Percentiles rank a stretch among this genome's conserved stretches.
Conservation (phyloP, 2,888 invertebrate genomes). For the Diarsia mendica region DNA sequence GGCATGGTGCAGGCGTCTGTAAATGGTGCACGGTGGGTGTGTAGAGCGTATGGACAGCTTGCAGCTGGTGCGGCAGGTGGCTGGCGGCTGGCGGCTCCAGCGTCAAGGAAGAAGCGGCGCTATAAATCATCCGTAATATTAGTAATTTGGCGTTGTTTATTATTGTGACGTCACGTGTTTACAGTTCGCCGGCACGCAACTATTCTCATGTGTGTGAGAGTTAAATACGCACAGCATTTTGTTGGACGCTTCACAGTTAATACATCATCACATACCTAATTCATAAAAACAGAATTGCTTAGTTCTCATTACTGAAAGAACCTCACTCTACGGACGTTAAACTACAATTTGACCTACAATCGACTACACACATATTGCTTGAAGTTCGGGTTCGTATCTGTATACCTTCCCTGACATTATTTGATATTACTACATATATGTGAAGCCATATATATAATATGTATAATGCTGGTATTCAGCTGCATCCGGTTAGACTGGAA, state of each 20-base stretch:
- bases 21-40: not conserved
- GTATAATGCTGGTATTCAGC: no score
- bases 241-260: conserved; percentile 32
- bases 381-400: not conserved
- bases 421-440: no score
- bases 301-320: not conserved
- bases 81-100: conserved; percentile 21
- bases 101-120: conserved; percentile 43
- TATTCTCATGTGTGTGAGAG: conserved; percentile 58
- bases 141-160: conserved; percentile 67
- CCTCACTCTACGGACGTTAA: not conserved
- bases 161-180: conserved; percentile 67
- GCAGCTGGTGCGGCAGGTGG: conserved; percentile 14
- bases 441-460: no score
- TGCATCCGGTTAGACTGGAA: no score
- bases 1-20: conserved; percentile 1
- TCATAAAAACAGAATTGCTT: conserved; percentile 30
- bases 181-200: conserved; percentile 57
- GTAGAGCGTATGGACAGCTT: conserved; percentile 5
- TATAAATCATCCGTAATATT: conserved; percentile 68
- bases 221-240: conserved; percentile 41
- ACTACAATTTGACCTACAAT: not conserved
- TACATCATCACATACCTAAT: conserved; percentile 26
- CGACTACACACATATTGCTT: no score
- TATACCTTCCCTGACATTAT: no score